Evolutionary conservation across 2,113 vertebrate genomes (phyloP).

Genomic region (Chunga burmeisteri): DNA sequence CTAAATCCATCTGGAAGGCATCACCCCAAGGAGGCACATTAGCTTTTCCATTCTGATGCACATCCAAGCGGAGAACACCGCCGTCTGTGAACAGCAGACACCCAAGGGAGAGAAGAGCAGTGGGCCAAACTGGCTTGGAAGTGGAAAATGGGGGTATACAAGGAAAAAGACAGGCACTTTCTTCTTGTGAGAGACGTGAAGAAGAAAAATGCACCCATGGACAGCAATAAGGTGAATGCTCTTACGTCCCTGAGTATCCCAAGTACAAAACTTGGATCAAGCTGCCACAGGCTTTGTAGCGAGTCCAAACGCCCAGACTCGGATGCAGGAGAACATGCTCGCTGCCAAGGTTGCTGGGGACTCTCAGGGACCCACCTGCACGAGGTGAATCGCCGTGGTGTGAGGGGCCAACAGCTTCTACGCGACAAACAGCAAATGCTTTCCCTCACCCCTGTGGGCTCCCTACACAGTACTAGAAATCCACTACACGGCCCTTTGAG

Average conservation of each 20-base stretch:
- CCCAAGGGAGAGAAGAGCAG: background rate
- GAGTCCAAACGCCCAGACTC: background rate
- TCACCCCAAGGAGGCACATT: background rate
- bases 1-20: conserved; percentile 33
- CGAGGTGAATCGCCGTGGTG: background rate
- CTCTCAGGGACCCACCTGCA: background rate
- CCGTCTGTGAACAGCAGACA: background rate
- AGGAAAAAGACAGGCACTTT: accelerated
- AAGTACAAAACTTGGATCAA: too few relatives aligned
- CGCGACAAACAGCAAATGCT: background rate
- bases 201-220: background rate
- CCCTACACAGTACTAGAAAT: background rate
- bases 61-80: background rate
- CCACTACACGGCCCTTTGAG: background rate
- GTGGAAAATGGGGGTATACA: accelerated
- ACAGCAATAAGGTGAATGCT: background rate
- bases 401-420: background rate
- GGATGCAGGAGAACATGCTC: background rate
- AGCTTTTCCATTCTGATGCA: background rate
- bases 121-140: background rate
- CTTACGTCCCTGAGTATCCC: background rate
- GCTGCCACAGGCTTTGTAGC: background rate
- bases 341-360: background rate
- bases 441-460: background rate
- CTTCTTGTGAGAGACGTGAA: background rate